phyloP scores from a whole-genome alignment of 2,113 vertebrate genomes.

The Myocastor coypus region DNA sequence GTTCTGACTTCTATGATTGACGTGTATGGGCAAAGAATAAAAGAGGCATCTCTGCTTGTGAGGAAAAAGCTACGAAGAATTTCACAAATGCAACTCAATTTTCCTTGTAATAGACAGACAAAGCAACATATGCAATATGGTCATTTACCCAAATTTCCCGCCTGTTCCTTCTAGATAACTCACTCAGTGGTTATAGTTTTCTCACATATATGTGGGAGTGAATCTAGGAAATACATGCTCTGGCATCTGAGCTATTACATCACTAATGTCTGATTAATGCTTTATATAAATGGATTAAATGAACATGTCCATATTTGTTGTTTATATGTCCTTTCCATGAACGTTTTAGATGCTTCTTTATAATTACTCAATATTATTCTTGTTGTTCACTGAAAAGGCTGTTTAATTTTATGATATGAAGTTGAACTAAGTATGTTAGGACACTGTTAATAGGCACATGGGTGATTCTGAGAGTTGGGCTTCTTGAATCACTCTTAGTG shows the following conservation, averaged over 20 bases:
- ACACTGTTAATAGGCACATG: not conserved
- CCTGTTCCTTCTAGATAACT: not conserved
- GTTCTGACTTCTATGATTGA: not conserved
- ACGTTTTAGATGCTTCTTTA: not conserved
- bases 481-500: not conserved
- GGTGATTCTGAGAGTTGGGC: not conserved
- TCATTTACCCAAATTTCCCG: not conserved
- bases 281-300: not conserved
- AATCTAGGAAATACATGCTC: not conserved
- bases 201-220: not conserved
- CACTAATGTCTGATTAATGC: not conserved
- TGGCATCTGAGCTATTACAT: not conserved
- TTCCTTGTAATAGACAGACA: not conserved
- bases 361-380: not conserved
- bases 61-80: not conserved
- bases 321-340: not conserved
- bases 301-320: not conserved
- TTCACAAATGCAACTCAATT: not conserved
- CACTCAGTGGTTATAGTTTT: not conserved
- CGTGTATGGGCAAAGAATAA: not conserved
- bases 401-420: not conserved
- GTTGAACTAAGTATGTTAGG: not conserved
- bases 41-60: not conserved
- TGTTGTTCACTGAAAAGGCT: not conserved
- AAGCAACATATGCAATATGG: not conserved